phyloP scores from a whole-genome alignment of 2,113 vertebrate genomes.

The Pteruthius melanotis region DNA sequence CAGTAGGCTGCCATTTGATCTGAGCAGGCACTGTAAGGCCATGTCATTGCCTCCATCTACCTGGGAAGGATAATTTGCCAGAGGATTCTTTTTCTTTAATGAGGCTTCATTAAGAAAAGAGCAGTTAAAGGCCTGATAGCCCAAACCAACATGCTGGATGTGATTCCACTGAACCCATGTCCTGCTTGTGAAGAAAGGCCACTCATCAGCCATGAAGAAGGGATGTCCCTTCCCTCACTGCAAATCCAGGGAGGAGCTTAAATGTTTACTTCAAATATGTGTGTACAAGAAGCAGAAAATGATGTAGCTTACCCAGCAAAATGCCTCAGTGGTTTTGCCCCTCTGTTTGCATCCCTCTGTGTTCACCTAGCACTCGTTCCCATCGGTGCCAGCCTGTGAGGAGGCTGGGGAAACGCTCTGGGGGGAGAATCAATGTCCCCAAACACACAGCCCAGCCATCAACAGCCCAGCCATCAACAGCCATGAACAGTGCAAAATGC shows the following conservation, averaged over 20 bases:
- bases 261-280: background rate
- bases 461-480: no score
- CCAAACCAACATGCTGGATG: background rate
- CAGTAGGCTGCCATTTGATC: background rate
- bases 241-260: background rate
- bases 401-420: background rate
- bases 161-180: background rate
- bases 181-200: background rate
- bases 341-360: background rate
- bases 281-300: background rate
- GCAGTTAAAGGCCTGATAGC: background rate
- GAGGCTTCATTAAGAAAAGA: background rate
- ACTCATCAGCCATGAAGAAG: background rate
- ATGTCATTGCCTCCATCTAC: background rate
- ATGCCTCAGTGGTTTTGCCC: background rate
- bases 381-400: background rate
- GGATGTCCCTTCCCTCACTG: background rate
- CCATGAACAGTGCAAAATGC: no score
- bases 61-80: background rate
- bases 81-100: background rate
- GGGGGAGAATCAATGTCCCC: background rate
- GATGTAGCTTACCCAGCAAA: background rate
- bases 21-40: background rate
- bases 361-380: background rate
- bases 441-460: background rate